Evolutionary conservation across 1,140 invertebrate genomes (phyloP).

Genomic region (Bombus ignitus): DNA sequence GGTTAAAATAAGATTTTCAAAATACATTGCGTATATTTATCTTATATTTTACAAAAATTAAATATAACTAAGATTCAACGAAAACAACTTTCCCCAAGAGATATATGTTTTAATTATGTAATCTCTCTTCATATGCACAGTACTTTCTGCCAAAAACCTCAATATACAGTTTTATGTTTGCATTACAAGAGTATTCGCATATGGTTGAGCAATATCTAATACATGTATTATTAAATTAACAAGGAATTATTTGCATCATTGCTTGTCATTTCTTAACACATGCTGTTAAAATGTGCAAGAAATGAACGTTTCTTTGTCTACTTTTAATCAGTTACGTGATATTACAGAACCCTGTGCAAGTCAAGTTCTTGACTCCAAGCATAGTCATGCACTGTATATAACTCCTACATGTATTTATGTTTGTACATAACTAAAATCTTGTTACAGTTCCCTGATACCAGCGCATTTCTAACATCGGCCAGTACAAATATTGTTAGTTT

Average conservation of each 20-base stretch:
- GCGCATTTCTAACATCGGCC: slow-evolving; percentile 74
- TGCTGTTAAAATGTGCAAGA: slow-evolving; percentile 8
- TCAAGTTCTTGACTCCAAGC: slow-evolving; percentile 23
- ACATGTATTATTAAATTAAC: slow-evolving; percentile 39
- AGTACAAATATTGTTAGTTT: slow-evolving; percentile 80
- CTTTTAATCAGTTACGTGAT: slow-evolving; percentile 30
- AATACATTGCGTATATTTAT: slow-evolving; percentile 3
- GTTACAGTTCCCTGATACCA: slow-evolving; percentile 80
- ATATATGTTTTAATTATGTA: slow-evolving; percentile 31
- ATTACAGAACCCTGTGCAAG: slow-evolving; percentile 44
- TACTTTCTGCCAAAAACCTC: slow-evolving; percentile 20
- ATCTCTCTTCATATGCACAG: slow-evolving; percentile 30
- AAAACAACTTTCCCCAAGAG: slow-evolving; percentile 38
- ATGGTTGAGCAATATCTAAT: slow-evolving; percentile 59
- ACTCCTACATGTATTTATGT: slow-evolving; percentile 55
- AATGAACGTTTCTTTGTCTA: slow-evolving; percentile 12
- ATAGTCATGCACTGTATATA: slow-evolving; percentile 52
- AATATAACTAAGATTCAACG: slow-evolving; percentile 18
- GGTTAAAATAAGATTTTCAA: slow-evolving; percentile 12
- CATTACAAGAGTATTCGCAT: slow-evolving; percentile 53
- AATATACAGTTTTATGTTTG: slow-evolving; percentile 28
- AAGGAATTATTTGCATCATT: slow-evolving; percentile 19
- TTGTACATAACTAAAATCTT: slow-evolving; percentile 65
- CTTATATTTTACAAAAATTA: slow-evolving; percentile 17
- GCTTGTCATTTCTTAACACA: slow-evolving; percentile 16